phyloP scores from a whole-genome alignment of 2,113 vertebrate species.

The Sylvia atricapilla region DNA sequence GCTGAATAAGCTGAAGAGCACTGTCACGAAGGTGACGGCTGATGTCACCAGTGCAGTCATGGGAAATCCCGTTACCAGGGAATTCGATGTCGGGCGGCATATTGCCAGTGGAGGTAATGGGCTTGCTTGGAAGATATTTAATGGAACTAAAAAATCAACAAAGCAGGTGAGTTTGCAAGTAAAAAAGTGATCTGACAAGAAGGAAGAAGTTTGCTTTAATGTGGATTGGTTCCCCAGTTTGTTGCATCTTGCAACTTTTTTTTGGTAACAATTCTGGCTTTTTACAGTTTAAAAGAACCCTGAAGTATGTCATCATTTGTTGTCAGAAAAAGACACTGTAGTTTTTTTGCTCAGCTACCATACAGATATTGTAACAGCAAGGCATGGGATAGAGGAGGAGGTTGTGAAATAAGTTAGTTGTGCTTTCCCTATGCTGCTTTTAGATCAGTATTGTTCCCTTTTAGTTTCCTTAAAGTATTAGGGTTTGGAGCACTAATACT shows the following conservation, averaged over 20 bases:
- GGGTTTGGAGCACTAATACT: not conserved
- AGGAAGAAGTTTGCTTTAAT: not conserved
- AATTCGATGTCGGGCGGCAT: conserved; percentile 95
- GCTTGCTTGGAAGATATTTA: conserved; percentile 96
- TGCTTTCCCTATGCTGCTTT: not conserved
- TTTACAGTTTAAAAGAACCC: not conserved
- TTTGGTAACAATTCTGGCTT: not conserved
- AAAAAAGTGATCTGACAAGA: not conserved
- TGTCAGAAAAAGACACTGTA: not conserved
- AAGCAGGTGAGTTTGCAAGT: conserved; percentile 85
- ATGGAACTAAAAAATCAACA: conserved; percentile 97
- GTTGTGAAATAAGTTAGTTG: not conserved
- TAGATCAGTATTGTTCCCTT: not conserved
- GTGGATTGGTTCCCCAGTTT: not conserved
- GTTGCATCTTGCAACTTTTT: not conserved
- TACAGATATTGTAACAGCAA: not conserved
- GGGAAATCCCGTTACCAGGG: conserved; percentile 97
- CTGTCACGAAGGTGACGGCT: conserved; percentile 96
- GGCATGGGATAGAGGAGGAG: not conserved
- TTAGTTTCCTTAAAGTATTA: not conserved
- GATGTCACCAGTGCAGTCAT: conserved; percentile 98
- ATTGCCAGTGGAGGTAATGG: conserved; percentile 94
- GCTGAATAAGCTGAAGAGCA: conserved; percentile 97
- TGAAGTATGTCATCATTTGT: not conserved
- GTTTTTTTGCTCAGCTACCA: not conserved